Percentiles rank a stretch among this genome's conserved stretches.
These are phyloP conservation scores for Ceratosolen solmsi DNA, from an alignment of 1,140 invertebrate species.

Conservation along the genomic window DNA sequence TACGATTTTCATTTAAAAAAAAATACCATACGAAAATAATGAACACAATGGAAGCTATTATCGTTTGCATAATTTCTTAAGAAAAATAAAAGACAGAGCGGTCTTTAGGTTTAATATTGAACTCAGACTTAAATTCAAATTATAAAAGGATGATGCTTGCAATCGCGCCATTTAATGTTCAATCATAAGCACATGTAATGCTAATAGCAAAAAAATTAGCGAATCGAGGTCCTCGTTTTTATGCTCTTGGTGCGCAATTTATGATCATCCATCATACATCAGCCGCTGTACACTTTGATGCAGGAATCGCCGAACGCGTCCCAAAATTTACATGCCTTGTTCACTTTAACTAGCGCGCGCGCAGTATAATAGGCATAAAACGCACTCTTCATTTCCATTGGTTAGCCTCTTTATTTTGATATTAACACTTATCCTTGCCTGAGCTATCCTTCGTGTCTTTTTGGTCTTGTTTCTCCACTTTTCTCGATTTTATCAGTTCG, in stretches of 20 bases:
- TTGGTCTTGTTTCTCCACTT: neutral
- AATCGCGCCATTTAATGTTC: neutral
- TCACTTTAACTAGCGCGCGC: constrained; percentile 39
- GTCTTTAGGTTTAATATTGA: too few relatives aligned
- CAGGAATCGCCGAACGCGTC: constrained; percentile 26
- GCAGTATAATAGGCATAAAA: constrained; percentile 5
- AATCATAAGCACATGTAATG: neutral
- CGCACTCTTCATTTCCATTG: neutral
- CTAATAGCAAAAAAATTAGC: constrained; percentile 10
- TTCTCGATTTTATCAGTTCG: neutral
- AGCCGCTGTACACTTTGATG: neutral
- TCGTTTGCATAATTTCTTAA: too few relatives aligned
- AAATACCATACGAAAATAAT: too few relatives aligned
- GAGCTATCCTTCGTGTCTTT: neutral
- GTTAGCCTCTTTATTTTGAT: neutral
- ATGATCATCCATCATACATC: neutral
- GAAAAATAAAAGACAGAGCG: too few relatives aligned
- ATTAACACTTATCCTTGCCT: neutral
- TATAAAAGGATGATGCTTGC: too few relatives aligned
- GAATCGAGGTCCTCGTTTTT: neutral
- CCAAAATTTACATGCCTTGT: constrained; percentile 43
- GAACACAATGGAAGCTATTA: too few relatives aligned
- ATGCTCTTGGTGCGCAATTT: neutral
- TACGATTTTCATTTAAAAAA: too few relatives aligned
- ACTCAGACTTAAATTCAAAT: too few relatives aligned